A percentile compares a stretch with the other conserved stretches of the same genome.
Conservation (phyloP, 2,888 invertebrate genomes). For the Drosophila emarginata region DNA sequence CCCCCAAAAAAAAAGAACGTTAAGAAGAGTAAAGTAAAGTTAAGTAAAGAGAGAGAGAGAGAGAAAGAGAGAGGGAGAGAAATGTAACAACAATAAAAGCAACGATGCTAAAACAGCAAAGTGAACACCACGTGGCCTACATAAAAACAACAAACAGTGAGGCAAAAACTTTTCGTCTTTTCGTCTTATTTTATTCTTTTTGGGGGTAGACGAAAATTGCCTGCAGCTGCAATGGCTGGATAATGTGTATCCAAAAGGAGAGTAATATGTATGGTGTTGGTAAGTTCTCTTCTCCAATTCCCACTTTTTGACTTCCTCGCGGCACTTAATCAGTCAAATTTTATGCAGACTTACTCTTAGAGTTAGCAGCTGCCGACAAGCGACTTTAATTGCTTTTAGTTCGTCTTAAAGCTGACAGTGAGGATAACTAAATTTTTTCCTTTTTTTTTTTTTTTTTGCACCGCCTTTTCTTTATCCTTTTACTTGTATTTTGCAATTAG, state of each 20-base stretch:
- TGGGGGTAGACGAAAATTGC: constrained; percentile 45
- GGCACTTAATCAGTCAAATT: constrained; percentile 74
- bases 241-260: neutral
- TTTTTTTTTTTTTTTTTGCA: constrained; percentile 14
- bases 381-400: constrained; percentile 69
- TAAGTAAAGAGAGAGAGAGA: neutral
- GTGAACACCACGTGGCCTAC: constrained; percentile 51
- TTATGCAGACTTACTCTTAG: constrained; percentile 30
- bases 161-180: constrained; percentile 19
- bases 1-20: neutral
- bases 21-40: constrained; percentile 15
- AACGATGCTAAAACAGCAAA: constrained; percentile 48
- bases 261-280: constrained; percentile 10
- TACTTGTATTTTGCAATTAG: constrained; percentile 58
- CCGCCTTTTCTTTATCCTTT: neutral
- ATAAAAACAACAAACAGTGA: constrained; percentile 46
- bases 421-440: constrained; percentile 4
- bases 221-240: constrained; percentile 60
- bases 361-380: constrained; percentile 59
- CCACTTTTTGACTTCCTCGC: constrained; percentile 47
- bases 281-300: constrained; percentile 5
- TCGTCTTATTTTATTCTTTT: constrained; percentile 18
- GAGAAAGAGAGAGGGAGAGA: constrained; percentile 6
- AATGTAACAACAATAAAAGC: constrained; percentile 49
- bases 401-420: constrained; percentile 3